A percentile compares a stretch with the other conserved stretches of the same genome.
Evolutionary conservation across 2,113 vertebrate species (phyloP).

Genomic region (Aspiorhynchus laticeps): DNA sequence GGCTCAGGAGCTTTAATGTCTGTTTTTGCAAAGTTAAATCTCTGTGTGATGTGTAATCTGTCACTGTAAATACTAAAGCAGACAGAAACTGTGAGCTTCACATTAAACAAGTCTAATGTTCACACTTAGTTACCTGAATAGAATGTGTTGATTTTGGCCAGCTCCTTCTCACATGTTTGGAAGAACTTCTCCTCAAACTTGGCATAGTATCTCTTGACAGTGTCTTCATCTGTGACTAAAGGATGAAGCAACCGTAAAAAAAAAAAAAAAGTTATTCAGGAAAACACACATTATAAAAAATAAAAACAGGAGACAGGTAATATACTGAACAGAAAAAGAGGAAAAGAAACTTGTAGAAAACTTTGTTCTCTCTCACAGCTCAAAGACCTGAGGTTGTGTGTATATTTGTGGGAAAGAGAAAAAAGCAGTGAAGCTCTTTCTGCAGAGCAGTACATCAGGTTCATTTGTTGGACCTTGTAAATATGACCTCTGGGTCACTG

Average conservation of each 20-base stretch:
- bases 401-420: neutral
- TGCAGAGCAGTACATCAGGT: neutral
- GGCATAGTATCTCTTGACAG: conserved; percentile 95
- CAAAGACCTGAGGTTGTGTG: neutral
- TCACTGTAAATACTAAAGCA: conserved; percentile 60
- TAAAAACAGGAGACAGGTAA: neutral
- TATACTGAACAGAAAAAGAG: neutral
- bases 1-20: neutral
- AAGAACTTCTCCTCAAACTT: conserved; percentile 99
- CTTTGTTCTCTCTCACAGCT: neutral
- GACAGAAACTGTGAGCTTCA: conserved; percentile 44
- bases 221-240: conserved; percentile 94
- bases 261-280: conserved; percentile 23
- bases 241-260: conserved; percentile 36
- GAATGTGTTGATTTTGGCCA: conserved; percentile 99
- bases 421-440: neutral
- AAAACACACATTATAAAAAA: neutral
- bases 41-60: neutral
- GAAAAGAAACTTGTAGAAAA: neutral
- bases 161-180: conserved; percentile 97
- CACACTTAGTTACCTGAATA: conserved; percentile 99
- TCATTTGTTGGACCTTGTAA: neutral
- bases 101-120: conserved; percentile 94
- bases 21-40: neutral
- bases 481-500: neutral